Evolutionary conservation across 2,113 vertebrate species (phyloP).

Genomic region (Oenanthe oenanthe): DNA sequence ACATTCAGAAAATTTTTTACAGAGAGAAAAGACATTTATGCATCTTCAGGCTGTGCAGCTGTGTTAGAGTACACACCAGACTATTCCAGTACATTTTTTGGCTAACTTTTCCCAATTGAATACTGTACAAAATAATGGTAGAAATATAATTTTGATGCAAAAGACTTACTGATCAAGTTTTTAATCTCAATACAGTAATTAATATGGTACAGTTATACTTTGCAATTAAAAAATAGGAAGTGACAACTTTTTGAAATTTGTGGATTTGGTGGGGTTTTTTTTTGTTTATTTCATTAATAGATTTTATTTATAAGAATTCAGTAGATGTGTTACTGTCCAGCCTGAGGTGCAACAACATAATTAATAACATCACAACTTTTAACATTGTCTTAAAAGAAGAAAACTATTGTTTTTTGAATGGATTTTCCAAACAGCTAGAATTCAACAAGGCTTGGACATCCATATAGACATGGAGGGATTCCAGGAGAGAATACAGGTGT

Average conservation of each 20-base stretch:
- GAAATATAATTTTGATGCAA: background rate
- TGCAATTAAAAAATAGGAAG: background rate
- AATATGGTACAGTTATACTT: background rate
- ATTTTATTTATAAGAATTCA: background rate
- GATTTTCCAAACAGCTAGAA: background rate
- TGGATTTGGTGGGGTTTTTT: background rate
- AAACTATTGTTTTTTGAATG: background rate
- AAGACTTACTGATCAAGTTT: background rate
- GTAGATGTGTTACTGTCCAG: background rate
- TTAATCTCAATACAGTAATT: background rate
- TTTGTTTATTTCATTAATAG: background rate
- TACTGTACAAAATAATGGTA: background rate
- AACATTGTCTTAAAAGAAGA: background rate
- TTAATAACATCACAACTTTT: background rate
- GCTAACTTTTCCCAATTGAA: background rate
- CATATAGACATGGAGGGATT: background rate
- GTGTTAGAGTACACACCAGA: rapidly evolving
- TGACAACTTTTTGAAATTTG: background rate
- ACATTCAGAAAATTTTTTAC: background rate
- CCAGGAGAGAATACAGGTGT: background rate
- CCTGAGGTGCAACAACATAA: background rate
- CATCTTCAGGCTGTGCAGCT: background rate
- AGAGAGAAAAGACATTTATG: background rate
- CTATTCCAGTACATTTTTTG: background rate
- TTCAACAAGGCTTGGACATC: background rate